Percentiles rank a stretch among this genome's conserved stretches.
These are phyloP conservation scores for Nothocercus nigrocapillus DNA, from an alignment of 2,113 vertebrate genomes.

Conservation along the genomic window DNA sequence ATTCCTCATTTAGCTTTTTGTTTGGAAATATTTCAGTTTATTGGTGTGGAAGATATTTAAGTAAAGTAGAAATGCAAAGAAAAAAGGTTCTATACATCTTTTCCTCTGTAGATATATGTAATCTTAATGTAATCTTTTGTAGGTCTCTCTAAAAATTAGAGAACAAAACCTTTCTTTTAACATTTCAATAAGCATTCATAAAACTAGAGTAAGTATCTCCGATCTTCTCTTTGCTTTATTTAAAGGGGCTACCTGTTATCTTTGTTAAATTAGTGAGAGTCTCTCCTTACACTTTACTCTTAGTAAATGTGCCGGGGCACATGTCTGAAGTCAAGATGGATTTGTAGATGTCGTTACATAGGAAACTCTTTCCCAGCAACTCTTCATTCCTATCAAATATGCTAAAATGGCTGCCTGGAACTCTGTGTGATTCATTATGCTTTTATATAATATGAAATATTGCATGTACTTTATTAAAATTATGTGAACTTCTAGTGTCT, in stretches of 20 bases:
- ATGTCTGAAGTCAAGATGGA: fast-evolving
- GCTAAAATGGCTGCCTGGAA: background rate
- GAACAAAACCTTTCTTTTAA: background rate
- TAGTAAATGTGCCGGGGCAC: background rate
- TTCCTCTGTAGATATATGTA: background rate
- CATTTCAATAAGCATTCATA: background rate
- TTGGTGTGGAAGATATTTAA: background rate
- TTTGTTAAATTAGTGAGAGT: background rate
- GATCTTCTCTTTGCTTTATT: background rate
- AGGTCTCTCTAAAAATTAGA: background rate
- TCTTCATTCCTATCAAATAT: background rate
- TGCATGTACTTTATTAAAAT: background rate
- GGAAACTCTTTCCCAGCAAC: background rate
- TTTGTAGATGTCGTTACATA: background rate
- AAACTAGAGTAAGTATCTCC: background rate
- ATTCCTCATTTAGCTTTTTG: background rate
- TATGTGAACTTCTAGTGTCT: background rate
- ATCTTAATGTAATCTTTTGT: background rate
- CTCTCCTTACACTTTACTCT: background rate
- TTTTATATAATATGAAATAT: background rate
- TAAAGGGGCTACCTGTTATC: background rate
- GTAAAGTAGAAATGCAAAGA: background rate
- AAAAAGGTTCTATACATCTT: background rate
- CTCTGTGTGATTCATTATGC: background rate
- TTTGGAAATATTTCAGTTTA: background rate